These are phyloP conservation scores for Agrochola litura DNA, from an alignment of 2,888 invertebrate species.

Conservation along the genomic window DNA sequence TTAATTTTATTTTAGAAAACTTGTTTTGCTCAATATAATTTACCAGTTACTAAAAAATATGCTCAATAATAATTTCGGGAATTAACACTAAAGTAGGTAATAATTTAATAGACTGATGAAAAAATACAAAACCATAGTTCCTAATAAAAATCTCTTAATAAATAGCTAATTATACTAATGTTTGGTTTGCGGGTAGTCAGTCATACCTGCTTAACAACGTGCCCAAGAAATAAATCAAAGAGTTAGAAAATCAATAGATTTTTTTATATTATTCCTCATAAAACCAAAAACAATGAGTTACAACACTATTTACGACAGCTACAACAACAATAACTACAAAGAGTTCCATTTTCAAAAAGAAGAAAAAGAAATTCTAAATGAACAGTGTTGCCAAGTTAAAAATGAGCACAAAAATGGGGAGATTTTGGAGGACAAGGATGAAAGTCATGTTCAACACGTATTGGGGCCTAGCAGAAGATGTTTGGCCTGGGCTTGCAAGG, in stretches of 20 bases:
- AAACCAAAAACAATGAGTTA: constrained; percentile 76
- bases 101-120: constrained; percentile 25
- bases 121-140: constrained; percentile 25
- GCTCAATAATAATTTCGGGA: constrained; percentile 18
- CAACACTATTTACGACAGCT: constrained; percentile 77
- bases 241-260: background rate
- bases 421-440: constrained; percentile 73
- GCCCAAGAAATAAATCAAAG: background rate
- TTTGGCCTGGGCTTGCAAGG: constrained; percentile 99
- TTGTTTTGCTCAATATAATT: constrained; percentile 29
- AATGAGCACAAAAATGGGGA: constrained; percentile 76
- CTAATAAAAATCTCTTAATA: constrained; percentile 11
- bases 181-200: constrained; percentile 2
- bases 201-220: background rate
- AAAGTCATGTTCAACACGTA: constrained; percentile 87
- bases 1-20: background rate
- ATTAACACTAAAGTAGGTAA: background rate
- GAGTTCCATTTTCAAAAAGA: constrained; percentile 73
- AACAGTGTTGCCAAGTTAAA: constrained; percentile 81
- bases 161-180: background rate
- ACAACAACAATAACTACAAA: constrained; percentile 77
- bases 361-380: constrained; percentile 72
- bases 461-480: constrained; percentile 93
- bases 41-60: background rate
- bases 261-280: background rate